Base-by-base conservation (phyloP, 2,888 invertebrate species). In the Conchocele bisecta region DNA sequence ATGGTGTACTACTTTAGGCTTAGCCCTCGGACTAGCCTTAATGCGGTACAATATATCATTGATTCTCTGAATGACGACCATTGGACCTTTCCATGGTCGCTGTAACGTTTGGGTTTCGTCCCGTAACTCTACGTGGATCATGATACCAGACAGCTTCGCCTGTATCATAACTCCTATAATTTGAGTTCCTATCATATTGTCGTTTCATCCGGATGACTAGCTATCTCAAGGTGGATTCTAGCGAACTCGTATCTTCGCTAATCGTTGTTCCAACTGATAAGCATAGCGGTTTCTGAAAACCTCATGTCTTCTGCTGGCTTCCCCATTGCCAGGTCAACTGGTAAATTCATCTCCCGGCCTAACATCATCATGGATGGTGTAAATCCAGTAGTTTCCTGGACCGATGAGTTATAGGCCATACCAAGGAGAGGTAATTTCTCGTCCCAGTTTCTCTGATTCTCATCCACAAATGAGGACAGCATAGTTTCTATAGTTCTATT, bases 221-320 rank as follows among this genome's bases (percentile, higher is more conserved):
- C 15, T 20, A 56, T 28, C 33, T 68, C 41, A 20, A 73, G 13
- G 31, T 67, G 41, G 7, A 50, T 28, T 35, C 67, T 48, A 11
- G 63, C 73, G 28, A 46, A 50, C 9, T 73, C 67, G 37, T 68
- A 64, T 33, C n/a, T 31, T 28, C 15, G 29, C n/a, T 13, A 26
- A 20, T 17, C 24, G 33, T n/a, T 35, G 22, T 17, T 53, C 35
- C 22, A 35, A 26, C 35, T 53, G 33, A 20, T 53, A 35, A 3
- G 53, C 33, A 20, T 53, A 24, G 33, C 35, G 9, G 17, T 51
- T 7, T 20, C 29, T n/a, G 31, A 51, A 20, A 29, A 33, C 17
- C 51, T 29, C 17, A 31, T 33, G 17, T 51, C 51, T 7, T 33
- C 33, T 7, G 33, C 17, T 6, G 51, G 51, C 17, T 26, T 7